A percentile compares a stretch with the other conserved stretches of the same genome.
Conservation (phyloP, 2,888 invertebrate species). For the Villa cingulata region DNA sequence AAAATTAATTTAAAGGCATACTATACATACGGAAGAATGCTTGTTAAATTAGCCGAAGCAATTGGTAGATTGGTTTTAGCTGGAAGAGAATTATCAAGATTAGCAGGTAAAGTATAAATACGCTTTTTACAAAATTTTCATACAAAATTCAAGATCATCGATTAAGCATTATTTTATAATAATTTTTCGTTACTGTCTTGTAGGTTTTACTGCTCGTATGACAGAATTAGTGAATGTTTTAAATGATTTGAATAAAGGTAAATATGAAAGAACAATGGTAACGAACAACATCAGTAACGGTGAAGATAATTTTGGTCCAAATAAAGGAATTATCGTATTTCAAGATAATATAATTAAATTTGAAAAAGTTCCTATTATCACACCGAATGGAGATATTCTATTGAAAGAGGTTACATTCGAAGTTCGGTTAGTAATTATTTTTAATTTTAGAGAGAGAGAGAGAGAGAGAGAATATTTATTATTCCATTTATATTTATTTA, state of each 20-base stretch:
- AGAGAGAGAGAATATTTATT: too few relatives aligned
- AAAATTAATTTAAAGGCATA: constrained; percentile 48
- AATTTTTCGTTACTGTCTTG: neutral
- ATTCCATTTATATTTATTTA: too few relatives aligned
- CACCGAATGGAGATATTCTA: constrained; percentile 93
- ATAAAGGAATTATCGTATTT: constrained; percentile 65
- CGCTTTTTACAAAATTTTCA: too few relatives aligned
- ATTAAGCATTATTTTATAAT: too few relatives aligned
- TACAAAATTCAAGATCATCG: too few relatives aligned
- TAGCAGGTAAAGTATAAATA: constrained; percentile 51
- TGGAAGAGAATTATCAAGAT: constrained; percentile 82
- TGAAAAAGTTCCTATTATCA: constrained; percentile 85
- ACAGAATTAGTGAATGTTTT: constrained; percentile 78
- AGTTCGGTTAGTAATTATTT: constrained; percentile 47
- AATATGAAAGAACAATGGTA: constrained; percentile 48
- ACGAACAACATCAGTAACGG: constrained; percentile 29
- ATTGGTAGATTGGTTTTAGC: constrained; percentile 91
- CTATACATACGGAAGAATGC: constrained; percentile 80
- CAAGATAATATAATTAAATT: constrained; percentile 84
- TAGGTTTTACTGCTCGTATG: constrained; percentile 72
- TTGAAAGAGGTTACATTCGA: constrained; percentile 80
- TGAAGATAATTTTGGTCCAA: constrained; percentile 44
- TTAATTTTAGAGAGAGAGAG: too few relatives aligned
- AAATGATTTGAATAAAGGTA: constrained; percentile 65
- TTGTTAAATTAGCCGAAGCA: constrained; percentile 85